phyloP scores from a whole-genome alignment of 1,140 invertebrate species.

The Homarus americanus region DNA sequence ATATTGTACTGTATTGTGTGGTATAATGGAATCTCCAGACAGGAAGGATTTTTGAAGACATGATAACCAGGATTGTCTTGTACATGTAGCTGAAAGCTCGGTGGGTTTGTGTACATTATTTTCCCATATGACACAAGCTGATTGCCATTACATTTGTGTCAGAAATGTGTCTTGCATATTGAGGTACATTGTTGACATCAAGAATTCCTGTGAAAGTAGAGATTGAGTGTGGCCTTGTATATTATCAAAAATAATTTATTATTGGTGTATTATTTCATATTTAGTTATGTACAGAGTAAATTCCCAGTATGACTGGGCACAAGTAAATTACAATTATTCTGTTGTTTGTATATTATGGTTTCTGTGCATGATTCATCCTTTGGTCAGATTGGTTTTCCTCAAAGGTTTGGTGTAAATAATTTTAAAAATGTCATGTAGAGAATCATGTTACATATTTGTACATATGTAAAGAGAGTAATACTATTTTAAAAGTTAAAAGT shows the following conservation, averaged over 20 bases:
- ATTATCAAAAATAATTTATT: background rate
- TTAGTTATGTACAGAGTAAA: background rate
- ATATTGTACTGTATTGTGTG: background rate
- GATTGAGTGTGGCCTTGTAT: background rate
- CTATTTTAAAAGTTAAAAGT: slow-evolving; percentile 27
- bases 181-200: background rate
- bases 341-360: slow-evolving; percentile 2
- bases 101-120: background rate
- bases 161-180: background rate
- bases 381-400: slow-evolving; percentile 36
- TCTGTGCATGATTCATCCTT: slow-evolving; percentile 39
- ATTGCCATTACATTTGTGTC: background rate
- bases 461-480: slow-evolving; percentile 64
- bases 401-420: slow-evolving; percentile 59
- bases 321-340: background rate
- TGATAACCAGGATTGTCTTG: background rate
- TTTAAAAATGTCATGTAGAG: background rate
- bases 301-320: background rate
- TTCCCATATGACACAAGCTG: background rate
- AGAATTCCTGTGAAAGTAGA: background rate
- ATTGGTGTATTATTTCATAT: background rate
- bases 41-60: background rate
- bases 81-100: background rate
- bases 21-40: background rate
- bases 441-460: slow-evolving; percentile 61